A percentile compares a stretch with the other conserved stretches of the same genome.
These are phyloP conservation scores for Scarus forsteni DNA, from an alignment of 2,797 vertebrate species.

Conservation along the genomic window DNA sequence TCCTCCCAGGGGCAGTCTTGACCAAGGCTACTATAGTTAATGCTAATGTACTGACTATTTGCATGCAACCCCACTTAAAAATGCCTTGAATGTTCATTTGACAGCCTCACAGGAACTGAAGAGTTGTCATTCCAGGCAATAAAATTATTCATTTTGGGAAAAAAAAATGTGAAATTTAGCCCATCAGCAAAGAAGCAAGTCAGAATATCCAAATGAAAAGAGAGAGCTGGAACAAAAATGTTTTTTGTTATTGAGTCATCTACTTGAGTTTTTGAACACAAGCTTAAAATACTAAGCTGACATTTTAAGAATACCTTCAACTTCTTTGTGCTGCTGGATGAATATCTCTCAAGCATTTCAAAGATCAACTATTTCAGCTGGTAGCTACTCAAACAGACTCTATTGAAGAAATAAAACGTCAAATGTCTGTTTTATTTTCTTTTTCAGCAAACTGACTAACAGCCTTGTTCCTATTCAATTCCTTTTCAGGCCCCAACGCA, in stretches of 20 bases:
- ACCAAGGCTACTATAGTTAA: too few species aligned
- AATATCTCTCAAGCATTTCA: constrained; percentile 13
- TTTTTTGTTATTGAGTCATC: constrained; percentile 35
- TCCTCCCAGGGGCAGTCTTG: too few species aligned
- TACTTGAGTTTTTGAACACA: constrained; percentile 11
- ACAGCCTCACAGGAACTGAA: too few species aligned
- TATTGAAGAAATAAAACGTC: constrained; percentile 4
- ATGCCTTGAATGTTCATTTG: too few species aligned
- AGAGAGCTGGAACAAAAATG: constrained; percentile 23
- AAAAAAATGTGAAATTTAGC: too few species aligned
- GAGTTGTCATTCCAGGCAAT: too few species aligned
- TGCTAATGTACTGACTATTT: too few species aligned
- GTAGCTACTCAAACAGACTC: constrained; percentile 21
- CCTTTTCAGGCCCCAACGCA: constrained; percentile 89
- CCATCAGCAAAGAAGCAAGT: too few species aligned
- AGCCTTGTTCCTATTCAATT: constrained; percentile 42
- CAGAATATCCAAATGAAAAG: constrained; percentile 25
- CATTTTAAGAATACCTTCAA: constrained; percentile 21
- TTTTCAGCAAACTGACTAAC: constrained; percentile 23
- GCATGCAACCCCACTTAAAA: too few species aligned
- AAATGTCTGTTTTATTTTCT: constrained; percentile 2
- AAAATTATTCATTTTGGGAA: too few species aligned
- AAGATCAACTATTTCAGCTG: constrained; percentile 23
- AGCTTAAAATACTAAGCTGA: constrained; percentile 18
- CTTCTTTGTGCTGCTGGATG: constrained; percentile 11